These are phyloP conservation scores for Chiloscyllium plagiosum DNA, from an alignment of 2,113 vertebrate species.

Conservation along the genomic window DNA sequence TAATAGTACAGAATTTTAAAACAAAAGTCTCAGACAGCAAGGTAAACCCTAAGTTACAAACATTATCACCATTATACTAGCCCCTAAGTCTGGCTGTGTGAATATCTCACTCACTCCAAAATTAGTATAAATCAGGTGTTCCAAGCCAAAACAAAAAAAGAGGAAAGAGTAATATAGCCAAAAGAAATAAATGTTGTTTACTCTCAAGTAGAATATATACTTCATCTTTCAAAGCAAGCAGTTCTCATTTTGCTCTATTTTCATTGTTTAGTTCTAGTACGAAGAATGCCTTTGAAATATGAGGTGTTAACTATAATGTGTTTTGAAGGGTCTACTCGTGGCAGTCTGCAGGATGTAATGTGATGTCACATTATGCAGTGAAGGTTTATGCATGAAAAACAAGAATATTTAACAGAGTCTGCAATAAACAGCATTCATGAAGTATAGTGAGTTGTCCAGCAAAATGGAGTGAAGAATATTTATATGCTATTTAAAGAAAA, in stretches of 20 bases:
- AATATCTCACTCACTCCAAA: neutral
- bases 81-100: neutral
- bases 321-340: neutral
- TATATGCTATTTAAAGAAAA: neutral
- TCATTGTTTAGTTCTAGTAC: neutral
- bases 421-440: neutral
- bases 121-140: neutral
- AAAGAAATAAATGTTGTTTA: neutral
- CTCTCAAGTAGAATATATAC: neutral
- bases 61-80: neutral
- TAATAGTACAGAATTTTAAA: neutral
- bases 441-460: neutral
- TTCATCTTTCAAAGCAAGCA: neutral
- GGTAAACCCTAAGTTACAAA: neutral
- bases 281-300: neutral
- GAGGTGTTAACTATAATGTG: neutral
- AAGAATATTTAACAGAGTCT: neutral
- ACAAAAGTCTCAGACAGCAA: neutral
- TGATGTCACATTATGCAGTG: no score
- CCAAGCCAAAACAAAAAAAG: neutral
- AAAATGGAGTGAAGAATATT: neutral
- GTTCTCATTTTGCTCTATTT: neutral
- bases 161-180: neutral
- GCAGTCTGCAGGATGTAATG: neutral
- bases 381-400: neutral